Conservation (phyloP, 2,797 vertebrate genomes). For the Semaprochilodus insignis region DNA sequence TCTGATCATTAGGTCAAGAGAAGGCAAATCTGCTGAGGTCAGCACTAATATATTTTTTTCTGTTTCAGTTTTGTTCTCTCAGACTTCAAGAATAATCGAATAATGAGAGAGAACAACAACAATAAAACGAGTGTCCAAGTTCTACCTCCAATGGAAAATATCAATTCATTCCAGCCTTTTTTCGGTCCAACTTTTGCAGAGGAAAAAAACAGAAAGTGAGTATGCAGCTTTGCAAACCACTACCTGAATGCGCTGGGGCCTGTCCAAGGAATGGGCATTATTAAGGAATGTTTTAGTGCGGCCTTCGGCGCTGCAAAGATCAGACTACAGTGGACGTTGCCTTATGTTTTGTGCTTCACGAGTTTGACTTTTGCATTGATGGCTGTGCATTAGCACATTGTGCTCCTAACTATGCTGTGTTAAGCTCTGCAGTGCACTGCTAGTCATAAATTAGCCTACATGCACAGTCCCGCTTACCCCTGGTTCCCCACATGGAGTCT, state of each 20-base stretch:
- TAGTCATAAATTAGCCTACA: not conserved
- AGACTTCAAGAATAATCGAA: conserved; percentile 74
- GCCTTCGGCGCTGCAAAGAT: conserved; percentile 17
- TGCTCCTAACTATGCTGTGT: not conserved
- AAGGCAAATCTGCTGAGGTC: conserved; percentile 68
- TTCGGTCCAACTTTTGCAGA: conserved; percentile 66
- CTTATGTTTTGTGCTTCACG: not conserved
- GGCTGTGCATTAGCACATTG: not conserved
- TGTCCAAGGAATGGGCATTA: conserved; percentile 46
- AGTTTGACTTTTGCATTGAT: not conserved
- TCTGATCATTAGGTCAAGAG: conserved; percentile 65
- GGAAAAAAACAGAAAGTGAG: conserved; percentile 54
- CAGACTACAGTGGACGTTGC: conserved; percentile 4
- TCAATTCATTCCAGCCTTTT: conserved; percentile 72
- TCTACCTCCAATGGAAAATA: conserved; percentile 80
- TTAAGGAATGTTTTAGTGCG: conserved; percentile 52
- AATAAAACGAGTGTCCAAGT: conserved; percentile 79
- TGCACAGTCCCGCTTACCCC: not conserved
- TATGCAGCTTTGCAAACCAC: conserved; percentile 52
- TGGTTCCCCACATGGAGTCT: not conserved
- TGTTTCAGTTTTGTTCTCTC: conserved; percentile 63
- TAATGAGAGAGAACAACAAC: conserved; percentile 77
- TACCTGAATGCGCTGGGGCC: conserved; percentile 61
- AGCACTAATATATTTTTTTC: conserved; percentile 61
- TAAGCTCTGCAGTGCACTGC: not conserved